These are phyloP conservation scores for Okapia johnstoni DNA, from an alignment of 2,113 vertebrate genomes.

Conservation along the genomic window DNA sequence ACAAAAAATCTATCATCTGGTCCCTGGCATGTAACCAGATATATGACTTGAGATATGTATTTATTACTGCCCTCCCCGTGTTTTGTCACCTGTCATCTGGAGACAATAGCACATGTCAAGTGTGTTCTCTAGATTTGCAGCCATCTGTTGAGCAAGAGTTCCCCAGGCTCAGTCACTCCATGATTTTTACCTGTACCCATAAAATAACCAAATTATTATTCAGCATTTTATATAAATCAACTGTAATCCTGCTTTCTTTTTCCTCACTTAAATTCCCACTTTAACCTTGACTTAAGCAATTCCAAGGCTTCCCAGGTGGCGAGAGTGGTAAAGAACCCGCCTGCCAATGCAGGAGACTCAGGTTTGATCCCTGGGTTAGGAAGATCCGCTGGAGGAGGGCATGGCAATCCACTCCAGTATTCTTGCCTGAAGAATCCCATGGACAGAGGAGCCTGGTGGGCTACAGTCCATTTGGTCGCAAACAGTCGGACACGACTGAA, in stretches of 20 bases:
- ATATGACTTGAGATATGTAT: rapidly evolving
- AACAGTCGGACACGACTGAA: background rate
- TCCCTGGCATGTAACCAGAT: rapidly evolving
- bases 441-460: background rate
- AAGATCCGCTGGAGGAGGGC: background rate
- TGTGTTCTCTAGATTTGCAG: background rate
- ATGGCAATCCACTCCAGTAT: background rate
- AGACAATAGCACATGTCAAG: rapidly evolving
- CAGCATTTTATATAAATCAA: background rate
- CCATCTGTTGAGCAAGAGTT: rapidly evolving
- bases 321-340: background rate
- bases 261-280: background rate
- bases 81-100: background rate
- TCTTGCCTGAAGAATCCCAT: background rate
- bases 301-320: background rate
- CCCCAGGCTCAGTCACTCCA: background rate
- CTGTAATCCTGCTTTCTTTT: background rate
- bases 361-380: background rate
- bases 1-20: background rate
- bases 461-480: background rate
- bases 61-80: background rate
- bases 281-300: background rate
- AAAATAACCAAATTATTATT: background rate
- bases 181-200: background rate
- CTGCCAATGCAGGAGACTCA: background rate